Base-by-base conservation (phyloP, 2,888 invertebrate genomes). In the Campoplex capitator region DNA sequence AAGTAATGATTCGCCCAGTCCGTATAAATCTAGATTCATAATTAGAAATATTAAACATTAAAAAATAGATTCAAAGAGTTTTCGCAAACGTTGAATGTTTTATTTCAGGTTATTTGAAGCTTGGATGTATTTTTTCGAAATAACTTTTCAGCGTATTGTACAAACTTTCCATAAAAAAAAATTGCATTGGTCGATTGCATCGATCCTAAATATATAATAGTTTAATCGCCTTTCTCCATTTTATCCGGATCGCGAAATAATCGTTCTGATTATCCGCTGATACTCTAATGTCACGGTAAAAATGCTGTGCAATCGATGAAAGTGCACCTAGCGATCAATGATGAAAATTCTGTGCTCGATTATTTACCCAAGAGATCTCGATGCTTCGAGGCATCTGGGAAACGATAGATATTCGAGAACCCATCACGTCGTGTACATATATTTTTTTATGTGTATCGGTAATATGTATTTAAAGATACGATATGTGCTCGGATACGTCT, bases 1-100 rank as follows among this genome's bases (percentile, higher is more conserved):
- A 99, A 95, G 95, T 99, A 99, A 94, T 99, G 99, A 95, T 99
- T 99, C 74, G 99, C 99, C 99, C 99, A 99, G 95, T 99, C 99
- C 83, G 99, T 99, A 95, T 99, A 99, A 93, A 99, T 98, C 99
- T 99, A 96, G 6, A 96, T 89, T 58, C 86, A 85, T 67, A 70
- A 86, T 71, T 18, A 68, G 51, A 32, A 32, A 35, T 23, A 7
- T 9, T 62, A 45, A 32, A 82, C 51, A 45, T 75, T 73, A 87
- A 70, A 38, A 85, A 78, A 45, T 42, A 23, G 51, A 56, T 75
- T 28, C 45, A 75, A 74, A 81, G n/a, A 13, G 38, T 70, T 58
- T 56, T 74, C 51, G 2, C 13, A 13, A 13, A 45, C 13, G 11
- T 45, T 2, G 3, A 45, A 45, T 13, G 45, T 42, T 42, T 8